Conservation (phyloP, 2,888 invertebrate species). For the Reticulitermes lucifugus region DNA sequence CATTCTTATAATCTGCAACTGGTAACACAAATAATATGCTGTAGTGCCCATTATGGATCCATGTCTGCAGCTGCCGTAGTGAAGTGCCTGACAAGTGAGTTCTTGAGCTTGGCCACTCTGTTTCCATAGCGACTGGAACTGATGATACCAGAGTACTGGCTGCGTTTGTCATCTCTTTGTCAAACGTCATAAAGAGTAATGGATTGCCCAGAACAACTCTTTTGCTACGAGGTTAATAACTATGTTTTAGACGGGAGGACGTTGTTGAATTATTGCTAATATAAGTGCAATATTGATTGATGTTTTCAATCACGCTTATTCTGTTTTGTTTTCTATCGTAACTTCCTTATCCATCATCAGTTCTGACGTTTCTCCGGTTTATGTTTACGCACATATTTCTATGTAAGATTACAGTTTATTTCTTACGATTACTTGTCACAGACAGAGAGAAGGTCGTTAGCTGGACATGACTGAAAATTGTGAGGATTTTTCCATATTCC, state of each 20-base stretch:
- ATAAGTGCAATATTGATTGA: background rate
- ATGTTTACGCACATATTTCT: too few species aligned
- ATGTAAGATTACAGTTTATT: too few species aligned
- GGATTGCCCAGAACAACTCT: constrained; percentile 9
- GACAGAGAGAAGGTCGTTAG: too few species aligned
- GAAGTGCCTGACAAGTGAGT: background rate
- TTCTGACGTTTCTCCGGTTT: too few species aligned
- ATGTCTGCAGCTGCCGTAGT: background rate
- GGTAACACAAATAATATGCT: background rate
- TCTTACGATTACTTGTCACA: too few species aligned
- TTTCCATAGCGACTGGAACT: background rate
- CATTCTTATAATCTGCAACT: too few species aligned
- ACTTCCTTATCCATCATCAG: too few species aligned
- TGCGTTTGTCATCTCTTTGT: constrained; percentile 7
- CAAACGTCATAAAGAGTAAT: background rate
- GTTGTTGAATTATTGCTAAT: background rate
- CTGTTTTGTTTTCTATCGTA: background rate
- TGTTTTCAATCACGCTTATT: background rate
- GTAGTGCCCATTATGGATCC: background rate
- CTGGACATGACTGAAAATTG: too few species aligned
- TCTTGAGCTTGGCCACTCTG: background rate
- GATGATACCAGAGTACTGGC: background rate
- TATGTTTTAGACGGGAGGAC: background rate
- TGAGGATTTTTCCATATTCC: too few species aligned
- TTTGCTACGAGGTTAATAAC: background rate